Evolutionary conservation across 2,113 vertebrate species (phyloP), one percentile per base, ranked within the genome.

Genomic region (Toxotes jaculatrix): DNA sequence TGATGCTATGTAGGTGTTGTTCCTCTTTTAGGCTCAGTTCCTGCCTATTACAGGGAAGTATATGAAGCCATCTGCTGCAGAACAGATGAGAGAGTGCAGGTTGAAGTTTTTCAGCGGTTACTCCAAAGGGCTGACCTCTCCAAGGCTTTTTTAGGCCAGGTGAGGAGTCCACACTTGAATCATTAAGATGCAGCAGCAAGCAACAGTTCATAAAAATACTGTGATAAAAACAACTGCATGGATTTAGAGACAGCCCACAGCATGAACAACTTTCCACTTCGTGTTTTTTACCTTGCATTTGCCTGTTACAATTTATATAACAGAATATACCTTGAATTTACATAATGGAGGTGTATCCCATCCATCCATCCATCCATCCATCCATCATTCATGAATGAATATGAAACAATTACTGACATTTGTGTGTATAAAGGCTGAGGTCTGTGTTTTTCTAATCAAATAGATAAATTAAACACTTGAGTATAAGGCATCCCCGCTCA

Each of bases 11-110:
- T 47, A 74, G 89, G 60, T 85, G 60, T 53, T 88, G 62, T 86
- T 85, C 72, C 88, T 71, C 84, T 84, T 77, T 68, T 83, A 96
- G 95, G 95, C 80, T 95, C 95, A 36, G 95, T 96, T 69, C 95
- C 95, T 84, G 88, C 93, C 19, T 96, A 95, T 89, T 96, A 96
- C 89, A 94, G 94, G 70, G 95, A 96, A 76, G 95, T 96, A 3
- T 89, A 95, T 56, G 95, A 95, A 38, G 95, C 95, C 66, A 49
- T 96, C 62, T 51, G 93, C 71, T 91, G 90, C 87, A 94, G 93
- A 85, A 94, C 86, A 11, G 94, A 95, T 81, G 95, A 95, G 76
- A 88, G 92, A 82, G 94, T 96, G 67, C 93, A 92, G 43, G 76
- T 90, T 17, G 91, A 93, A 66, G 95, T 96, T 31, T 96, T 96